Percentiles rank a stretch among this genome's conserved stretches.
These are phyloP conservation scores for Papilio elwesi DNA, from an alignment of 2,888 invertebrate species.

Conservation along the genomic window DNA sequence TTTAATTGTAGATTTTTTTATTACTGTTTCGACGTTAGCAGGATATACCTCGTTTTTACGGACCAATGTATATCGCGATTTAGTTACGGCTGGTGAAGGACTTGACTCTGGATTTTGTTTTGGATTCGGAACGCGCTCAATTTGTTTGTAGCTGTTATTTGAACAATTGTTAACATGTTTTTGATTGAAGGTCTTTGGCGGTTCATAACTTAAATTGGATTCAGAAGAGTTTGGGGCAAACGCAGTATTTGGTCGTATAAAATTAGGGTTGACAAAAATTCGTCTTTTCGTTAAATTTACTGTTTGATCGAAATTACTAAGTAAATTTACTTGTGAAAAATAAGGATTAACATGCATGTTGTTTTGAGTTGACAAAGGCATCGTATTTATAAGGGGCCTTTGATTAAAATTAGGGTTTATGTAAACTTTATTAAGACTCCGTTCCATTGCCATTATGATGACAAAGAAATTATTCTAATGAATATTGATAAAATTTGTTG, in stretches of 20 bases:
- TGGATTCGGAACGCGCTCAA: not conserved
- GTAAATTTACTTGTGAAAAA: constrained; percentile 53
- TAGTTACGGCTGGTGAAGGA: constrained; percentile 31
- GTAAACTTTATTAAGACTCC: constrained; percentile 61
- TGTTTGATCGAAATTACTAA: constrained; percentile 41
- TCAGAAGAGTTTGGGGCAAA: not conserved
- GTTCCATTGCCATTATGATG: constrained; percentile 54
- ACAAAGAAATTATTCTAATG: constrained; percentile 48
- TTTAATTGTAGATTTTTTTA: constrained; percentile 56
- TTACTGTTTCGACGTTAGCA: constrained; percentile 41
- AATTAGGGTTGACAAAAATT: constrained; percentile 81
- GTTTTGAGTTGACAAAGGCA: constrained; percentile 38
- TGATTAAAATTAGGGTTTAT: constrained; percentile 76
- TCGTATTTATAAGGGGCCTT: constrained; percentile 39
- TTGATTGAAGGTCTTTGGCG: not conserved
- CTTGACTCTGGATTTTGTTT: constrained; percentile 7
- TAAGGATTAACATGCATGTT: constrained; percentile 68
- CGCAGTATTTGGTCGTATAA: constrained; percentile 53
- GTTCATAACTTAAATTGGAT: not conserved
- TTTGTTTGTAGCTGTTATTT: constrained; percentile 13
- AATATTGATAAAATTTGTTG: constrained; percentile 88
- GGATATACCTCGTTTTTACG: constrained; percentile 24
- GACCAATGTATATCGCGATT: constrained; percentile 45
- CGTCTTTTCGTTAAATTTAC: constrained; percentile 51
- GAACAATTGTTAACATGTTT: not conserved